Evolutionary conservation across 2,113 vertebrate genomes (phyloP), one percentile per base, ranked within the genome.

Genomic region (Haplochromis vanheusdeni): DNA sequence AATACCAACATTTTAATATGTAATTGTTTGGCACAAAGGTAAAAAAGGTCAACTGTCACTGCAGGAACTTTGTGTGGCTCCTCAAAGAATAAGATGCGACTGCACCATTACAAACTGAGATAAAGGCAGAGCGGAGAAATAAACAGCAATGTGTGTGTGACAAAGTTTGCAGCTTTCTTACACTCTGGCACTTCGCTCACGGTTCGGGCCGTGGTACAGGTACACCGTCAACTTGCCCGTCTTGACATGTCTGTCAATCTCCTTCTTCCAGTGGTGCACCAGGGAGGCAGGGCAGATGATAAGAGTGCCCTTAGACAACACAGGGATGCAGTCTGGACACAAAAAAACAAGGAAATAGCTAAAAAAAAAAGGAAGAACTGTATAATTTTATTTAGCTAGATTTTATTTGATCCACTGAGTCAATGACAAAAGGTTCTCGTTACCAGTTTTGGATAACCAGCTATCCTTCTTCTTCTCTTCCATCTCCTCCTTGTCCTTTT

Each of bases 281-380:
- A 99, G 96, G n/a, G 98, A 99, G 54, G 98, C 98, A 6, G 99
- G 98, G 84, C 98, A 99, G 94, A 99, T 86, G 9, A 99, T 96
- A 84, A 99, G 95, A 31, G 98, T 99, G 54, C 97, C 93, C 6
- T 33, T 47, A 45, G 98, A 98, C 19, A 35, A 62, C 47, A 96
- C 86, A 31, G 96, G 65, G 65, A 89, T 54, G 6, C 94, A 95
- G 89, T 97, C 98, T 99, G 88, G 6, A 79, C 5, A 17, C 17
- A 12, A 35, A 35, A 37, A 35, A 42, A 62, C 4, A 89, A 62
- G 33, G 7, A 62, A 65, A 45, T 11, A 62, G 10, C 33, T 9
- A 14, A 14, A 19, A 35, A 7, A 33, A 31, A 33, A 1, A 62
- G 3, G 3, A 12, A 9, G 3, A 10, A 14, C 14, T n/a, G n/a